Base-by-base conservation (phyloP, 2,888 invertebrate genomes). In the Meteorus cinctellus region DNA sequence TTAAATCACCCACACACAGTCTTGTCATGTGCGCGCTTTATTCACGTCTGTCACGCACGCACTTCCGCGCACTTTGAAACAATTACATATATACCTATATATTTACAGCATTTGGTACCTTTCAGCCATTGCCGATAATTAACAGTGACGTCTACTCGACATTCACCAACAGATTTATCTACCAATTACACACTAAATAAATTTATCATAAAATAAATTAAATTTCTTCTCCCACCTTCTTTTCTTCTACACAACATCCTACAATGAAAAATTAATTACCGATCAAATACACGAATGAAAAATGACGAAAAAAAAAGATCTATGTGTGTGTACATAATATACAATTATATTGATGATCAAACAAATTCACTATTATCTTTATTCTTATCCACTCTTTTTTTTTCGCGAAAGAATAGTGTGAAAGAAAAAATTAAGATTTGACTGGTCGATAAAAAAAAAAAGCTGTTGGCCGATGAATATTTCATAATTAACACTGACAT, bases 151-250 rank as follows among this genome's bases (percentile, higher is more conserved):
- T 76, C 8, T 55, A 8, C 75, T 70, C 68, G 74, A 76, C 81
- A 84, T 84, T 84, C 81, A 74, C 72, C 79, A 72, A 78, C 78
- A 78, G 82, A 84, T 85, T 84, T 82, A 85, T 84, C 65, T 81
- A 82, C 81, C 82, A 83, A 84, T 84, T 84, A 82, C 80, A 80
- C 77, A 83, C 8, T 6, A 55, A 83, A 84, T 83, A 84, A 83
- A 83, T 85, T 82, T 79, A 84, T 84, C 81, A 78, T 77, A 66
- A 36, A 31, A 31, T 34, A 63, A 31, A 29, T 31, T 62, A 63
- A 14, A 63, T 16, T 45, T 48, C 29, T 27, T 27, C 62, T 71
- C n/a, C n/a, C n/a, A n/a, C 27, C 29, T 45, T 41, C 45, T 41
- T 41, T 41, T 72, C 24, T 24, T 55, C 1, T 59, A 31, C 31